Conservation (phyloP, 2,888 invertebrate genomes). For the Agrochola circellaris region DNA sequence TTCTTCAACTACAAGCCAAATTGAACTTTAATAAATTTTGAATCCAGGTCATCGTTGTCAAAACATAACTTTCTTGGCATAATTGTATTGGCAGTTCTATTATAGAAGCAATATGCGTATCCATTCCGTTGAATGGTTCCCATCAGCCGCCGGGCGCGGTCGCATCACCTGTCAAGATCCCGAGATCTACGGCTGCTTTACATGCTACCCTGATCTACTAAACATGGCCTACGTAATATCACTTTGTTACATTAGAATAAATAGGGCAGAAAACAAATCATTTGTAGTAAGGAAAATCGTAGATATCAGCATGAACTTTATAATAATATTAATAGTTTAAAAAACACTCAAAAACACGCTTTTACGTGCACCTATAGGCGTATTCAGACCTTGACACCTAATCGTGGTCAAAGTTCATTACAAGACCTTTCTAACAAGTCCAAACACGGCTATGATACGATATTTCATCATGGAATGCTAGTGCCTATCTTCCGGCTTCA, state of each 20-base stretch:
- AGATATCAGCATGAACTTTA: background rate
- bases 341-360: no score
- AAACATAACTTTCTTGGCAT: conserved; percentile 25
- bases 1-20: background rate
- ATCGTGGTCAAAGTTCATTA: no score
- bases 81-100: conserved; percentile 48
- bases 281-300: background rate
- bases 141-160: conserved; percentile 26
- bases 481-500: no score
- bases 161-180: conserved; percentile 60
- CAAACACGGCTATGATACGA: no score
- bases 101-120: conserved; percentile 46
- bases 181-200: conserved; percentile 56
- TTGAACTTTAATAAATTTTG: background rate
- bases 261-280: conserved; percentile 13
- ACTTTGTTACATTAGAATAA: conserved; percentile 22
- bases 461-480: no score
- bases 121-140: conserved; percentile 49
- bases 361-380: no score
- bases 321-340: no score
- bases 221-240: conserved; percentile 27
- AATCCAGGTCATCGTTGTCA: background rate
- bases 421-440: no score
- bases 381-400: no score
- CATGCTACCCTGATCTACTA: conserved; percentile 55